Evolutionary conservation across 2,888 invertebrate species (phyloP).

Genomic region (Dolichopus griseipennis): DNA sequence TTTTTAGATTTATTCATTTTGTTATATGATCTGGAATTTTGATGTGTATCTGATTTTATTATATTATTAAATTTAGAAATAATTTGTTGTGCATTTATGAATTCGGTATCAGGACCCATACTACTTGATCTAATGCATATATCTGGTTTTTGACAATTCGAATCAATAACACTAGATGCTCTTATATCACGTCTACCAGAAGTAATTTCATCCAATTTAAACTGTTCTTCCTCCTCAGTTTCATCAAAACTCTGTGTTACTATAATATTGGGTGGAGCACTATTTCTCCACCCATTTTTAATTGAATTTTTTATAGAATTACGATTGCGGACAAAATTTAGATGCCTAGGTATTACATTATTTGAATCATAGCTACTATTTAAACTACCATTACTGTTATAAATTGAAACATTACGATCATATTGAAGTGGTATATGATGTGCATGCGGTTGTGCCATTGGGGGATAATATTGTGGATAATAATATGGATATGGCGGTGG

Average conservation of each 20-base stretch:
- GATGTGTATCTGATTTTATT: not conserved
- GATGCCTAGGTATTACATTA: constrained; percentile 18
- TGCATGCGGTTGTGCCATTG: constrained; percentile 33
- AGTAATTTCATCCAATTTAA: not conserved
- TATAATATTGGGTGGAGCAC: constrained; percentile 37
- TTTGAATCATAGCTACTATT: constrained; percentile 25
- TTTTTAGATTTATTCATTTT: not conserved
- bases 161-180: constrained; percentile 6
- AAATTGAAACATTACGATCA: constrained; percentile 26
- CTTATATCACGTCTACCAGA: not conserved
- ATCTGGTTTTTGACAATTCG: not conserved
- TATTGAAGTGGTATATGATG: constrained; percentile 21
- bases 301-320: not conserved
- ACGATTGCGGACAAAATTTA: constrained; percentile 19
- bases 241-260: constrained; percentile 39
- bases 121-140: not conserved
- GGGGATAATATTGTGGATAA: constrained; percentile 26
- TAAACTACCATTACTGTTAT: constrained; percentile 28
- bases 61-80: not conserved
- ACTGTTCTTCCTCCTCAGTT: constrained; percentile 9
- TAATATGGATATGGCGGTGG: constrained; percentile 23
- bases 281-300: constrained; percentile 20
- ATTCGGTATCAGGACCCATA: not conserved
- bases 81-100: constrained; percentile 2
- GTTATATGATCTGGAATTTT: not conserved